Conservation (phyloP, 2,888 invertebrate genomes). For the Mellilla xanthometata region DNA sequence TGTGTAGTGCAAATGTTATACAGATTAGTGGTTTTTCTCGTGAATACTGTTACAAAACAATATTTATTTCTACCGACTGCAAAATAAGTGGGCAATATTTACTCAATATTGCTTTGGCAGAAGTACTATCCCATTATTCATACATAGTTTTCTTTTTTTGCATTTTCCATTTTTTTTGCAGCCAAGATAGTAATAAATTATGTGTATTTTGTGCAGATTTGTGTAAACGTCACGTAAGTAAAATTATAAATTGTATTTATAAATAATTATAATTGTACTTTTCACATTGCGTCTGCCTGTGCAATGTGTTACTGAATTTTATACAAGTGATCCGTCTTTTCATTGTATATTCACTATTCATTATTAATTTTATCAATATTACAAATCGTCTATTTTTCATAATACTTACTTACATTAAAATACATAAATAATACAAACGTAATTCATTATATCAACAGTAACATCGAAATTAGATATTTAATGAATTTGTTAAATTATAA, state of each 20-base stretch:
- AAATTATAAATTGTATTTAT: conserved; percentile 6
- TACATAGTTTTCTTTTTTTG: too few relatives aligned
- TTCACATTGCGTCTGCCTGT: conserved; percentile 32
- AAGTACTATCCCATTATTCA: too few relatives aligned
- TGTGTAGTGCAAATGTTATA: conserved; percentile 48
- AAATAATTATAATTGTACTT: conserved; percentile 43
- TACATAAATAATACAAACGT: conserved; percentile 59
- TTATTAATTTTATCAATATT: conserved; percentile 35
- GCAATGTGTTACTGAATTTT: too few relatives aligned
- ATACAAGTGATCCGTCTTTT: conserved; percentile 38
- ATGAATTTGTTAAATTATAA: not conserved
- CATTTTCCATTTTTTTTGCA: too few relatives aligned
- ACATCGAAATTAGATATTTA: conserved; percentile 40
- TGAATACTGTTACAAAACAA: conserved; percentile 34
- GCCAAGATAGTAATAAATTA: too few relatives aligned
- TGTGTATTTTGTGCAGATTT: conserved; percentile 27
- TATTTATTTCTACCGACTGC: not conserved
- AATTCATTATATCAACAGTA: conserved; percentile 40
- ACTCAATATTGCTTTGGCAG: too few relatives aligned
- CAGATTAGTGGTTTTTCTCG: conserved; percentile 17
- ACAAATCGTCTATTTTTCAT: conserved; percentile 44
- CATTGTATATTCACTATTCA: conserved; percentile 34
- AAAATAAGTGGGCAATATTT: too few relatives aligned
- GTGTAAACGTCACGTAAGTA: not conserved
- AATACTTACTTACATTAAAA: conserved; percentile 54